Conservation (phyloP, 2,888 invertebrate species). For the Punctoribates punctum region DNA sequence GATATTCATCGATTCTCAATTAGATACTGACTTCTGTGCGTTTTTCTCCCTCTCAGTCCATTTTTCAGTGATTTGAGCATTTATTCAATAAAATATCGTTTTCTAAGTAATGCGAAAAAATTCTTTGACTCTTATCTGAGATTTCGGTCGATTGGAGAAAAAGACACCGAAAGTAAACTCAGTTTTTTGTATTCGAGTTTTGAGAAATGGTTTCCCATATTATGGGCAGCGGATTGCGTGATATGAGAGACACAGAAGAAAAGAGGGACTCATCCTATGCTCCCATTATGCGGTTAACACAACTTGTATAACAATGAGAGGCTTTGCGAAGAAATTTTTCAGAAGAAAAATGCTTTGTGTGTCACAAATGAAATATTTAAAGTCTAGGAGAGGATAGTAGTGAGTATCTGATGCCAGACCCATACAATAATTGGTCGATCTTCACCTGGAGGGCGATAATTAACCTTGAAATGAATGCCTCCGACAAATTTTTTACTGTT, state of each 20-base stretch:
- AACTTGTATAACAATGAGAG: too few species aligned
- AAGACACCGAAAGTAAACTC: neutral
- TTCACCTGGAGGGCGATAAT: slow-evolving; percentile 7
- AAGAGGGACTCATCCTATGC: neutral
- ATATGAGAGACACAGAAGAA: neutral
- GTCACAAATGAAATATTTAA: slow-evolving; percentile 16
- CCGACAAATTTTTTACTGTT: too few species aligned
- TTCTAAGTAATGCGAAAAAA: too few species aligned
- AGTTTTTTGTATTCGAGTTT: too few species aligned
- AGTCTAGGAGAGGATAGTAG: too few species aligned
- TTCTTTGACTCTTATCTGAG: neutral
- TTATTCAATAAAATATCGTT: too few species aligned
- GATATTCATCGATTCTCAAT: too few species aligned
- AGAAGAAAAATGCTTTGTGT: neutral
- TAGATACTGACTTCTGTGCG: too few species aligned
- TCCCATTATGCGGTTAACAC: too few species aligned
- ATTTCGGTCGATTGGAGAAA: neutral
- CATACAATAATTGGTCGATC: slow-evolving; percentile 12
- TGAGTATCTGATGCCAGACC: neutral
- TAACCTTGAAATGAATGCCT: slow-evolving; percentile 3
- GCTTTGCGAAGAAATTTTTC: too few species aligned
- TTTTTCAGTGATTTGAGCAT: too few species aligned
- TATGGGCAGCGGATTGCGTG: neutral
- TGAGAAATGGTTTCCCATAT: neutral
- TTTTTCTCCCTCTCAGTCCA: too few species aligned